These are phyloP conservation scores for Ladona fulva DNA, from an alignment of 1,140 invertebrate genomes.

Conservation along the genomic window DNA sequence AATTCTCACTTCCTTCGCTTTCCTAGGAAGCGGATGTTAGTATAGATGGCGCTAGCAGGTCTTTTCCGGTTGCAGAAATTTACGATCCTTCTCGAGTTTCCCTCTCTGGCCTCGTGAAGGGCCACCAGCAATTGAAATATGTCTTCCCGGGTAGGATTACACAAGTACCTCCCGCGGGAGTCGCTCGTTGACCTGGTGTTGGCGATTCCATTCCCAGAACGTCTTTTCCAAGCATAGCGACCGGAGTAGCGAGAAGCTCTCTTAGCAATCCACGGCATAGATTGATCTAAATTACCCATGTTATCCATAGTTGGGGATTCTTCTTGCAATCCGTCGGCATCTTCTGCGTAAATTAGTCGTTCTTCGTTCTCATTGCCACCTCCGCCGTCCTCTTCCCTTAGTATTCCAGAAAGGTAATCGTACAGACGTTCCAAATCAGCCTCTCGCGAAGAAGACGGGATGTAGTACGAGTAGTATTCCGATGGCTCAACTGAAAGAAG, in stretches of 20 bases:
- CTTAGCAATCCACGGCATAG: background rate
- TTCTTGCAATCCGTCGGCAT: background rate
- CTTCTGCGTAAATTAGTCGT: background rate
- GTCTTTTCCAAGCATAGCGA: background rate
- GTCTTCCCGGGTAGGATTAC: slow-evolving; percentile 47
- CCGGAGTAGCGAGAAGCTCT: background rate
- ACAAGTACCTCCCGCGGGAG: slow-evolving; percentile 37
- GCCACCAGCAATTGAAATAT: slow-evolving; percentile 47
- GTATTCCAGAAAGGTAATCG: background rate
- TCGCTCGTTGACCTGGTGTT: background rate
- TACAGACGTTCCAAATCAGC: background rate
- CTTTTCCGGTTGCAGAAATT: slow-evolving; percentile 51
- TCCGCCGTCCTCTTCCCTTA: background rate
- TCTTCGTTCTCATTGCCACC: background rate
- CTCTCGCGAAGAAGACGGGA: background rate
- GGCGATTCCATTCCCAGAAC: background rate
- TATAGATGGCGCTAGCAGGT: slow-evolving; percentile 46
- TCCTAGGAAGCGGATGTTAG: slow-evolving; percentile 53
- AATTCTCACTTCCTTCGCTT: background rate
- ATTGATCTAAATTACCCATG: background rate
- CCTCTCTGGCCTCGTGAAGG: slow-evolving; percentile 46
- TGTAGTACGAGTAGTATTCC: background rate
- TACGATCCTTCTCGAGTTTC: slow-evolving; percentile 42
- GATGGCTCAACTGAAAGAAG: background rate
- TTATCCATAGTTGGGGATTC: background rate